These are phyloP conservation scores for Drosophila sturtevanti DNA, from an alignment of 1,140 invertebrate genomes.

Conservation along the genomic window DNA sequence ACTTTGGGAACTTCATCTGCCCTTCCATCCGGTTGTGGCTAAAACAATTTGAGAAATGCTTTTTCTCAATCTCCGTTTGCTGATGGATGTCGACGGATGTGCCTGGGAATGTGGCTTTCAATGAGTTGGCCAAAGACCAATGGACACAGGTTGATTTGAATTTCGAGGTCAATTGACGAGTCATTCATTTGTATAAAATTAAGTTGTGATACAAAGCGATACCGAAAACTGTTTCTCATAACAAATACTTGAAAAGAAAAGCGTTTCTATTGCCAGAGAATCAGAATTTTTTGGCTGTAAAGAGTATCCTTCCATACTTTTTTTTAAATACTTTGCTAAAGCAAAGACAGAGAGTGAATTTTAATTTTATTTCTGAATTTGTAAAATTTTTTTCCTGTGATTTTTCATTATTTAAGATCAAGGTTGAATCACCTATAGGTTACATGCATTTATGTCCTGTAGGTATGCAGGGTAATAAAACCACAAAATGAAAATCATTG, in stretches of 20 bases:
- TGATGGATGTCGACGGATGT: constrained; percentile 21
- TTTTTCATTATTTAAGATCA: no score
- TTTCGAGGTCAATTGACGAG: constrained; percentile 2
- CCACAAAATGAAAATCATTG: constrained; percentile 4
- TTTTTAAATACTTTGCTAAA: no score
- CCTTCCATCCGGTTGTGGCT: constrained; percentile 32
- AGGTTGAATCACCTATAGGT: no score
- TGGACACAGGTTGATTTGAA: background rate
- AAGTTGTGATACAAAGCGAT: background rate
- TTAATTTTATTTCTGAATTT: no score
- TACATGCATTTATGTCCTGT: no score
- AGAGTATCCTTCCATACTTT: no score
- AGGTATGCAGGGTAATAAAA: background rate
- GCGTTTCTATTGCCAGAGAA: background rate
- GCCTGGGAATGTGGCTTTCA: background rate
- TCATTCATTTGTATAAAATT: background rate
- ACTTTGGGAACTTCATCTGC: constrained; percentile 29
- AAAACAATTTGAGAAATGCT: constrained; percentile 59
- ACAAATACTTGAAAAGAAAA: background rate
- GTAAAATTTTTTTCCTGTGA: no score
- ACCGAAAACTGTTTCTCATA: no score
- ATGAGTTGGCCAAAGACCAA: background rate
- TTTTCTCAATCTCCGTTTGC: constrained; percentile 28
- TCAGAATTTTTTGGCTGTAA: no score
- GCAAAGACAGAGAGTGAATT: no score